phyloP scores from a whole-genome alignment of 2,888 invertebrate species.

The Caenorhabditis sinica region DNA sequence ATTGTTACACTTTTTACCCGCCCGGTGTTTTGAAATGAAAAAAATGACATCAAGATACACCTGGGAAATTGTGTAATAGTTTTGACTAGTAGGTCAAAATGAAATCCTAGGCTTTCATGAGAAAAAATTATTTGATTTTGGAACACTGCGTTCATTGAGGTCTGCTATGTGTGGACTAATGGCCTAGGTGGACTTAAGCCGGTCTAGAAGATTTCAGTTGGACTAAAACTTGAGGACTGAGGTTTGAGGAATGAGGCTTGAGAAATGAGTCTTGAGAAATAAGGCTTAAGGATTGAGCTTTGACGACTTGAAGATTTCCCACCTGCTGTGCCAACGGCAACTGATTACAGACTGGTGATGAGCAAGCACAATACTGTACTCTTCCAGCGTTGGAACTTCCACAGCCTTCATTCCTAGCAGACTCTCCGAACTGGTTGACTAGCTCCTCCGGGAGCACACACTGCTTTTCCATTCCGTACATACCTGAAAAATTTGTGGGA shows the following conservation, averaged over 20 bases:
- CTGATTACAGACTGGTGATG: slow-evolving; percentile 74
- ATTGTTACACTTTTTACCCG: slow-evolving; percentile 1
- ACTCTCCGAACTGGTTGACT: slow-evolving; percentile 75
- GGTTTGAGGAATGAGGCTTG: too few relatives aligned
- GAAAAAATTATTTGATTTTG: too few relatives aligned
- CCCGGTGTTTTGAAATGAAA: neutral
- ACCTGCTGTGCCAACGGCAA: slow-evolving; percentile 71
- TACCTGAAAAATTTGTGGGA: slow-evolving; percentile 67
- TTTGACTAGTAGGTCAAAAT: neutral
- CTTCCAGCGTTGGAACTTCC: slow-evolving; percentile 65
- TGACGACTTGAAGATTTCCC: neutral
- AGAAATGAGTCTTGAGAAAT: too few relatives aligned
- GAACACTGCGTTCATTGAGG: too few relatives aligned
- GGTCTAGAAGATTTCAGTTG: too few relatives aligned
- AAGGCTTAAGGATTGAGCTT: neutral
- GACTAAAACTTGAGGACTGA: too few relatives aligned
- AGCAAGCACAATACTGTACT: slow-evolving; percentile 77
- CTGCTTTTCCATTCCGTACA: slow-evolving; percentile 80
- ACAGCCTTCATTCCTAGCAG: slow-evolving; percentile 71
- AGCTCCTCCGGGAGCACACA: slow-evolving; percentile 77
- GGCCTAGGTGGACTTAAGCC: too few relatives aligned
- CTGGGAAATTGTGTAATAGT: too few relatives aligned
- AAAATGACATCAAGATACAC: too few relatives aligned
- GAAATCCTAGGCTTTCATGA: too few relatives aligned
- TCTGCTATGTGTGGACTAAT: too few relatives aligned